phyloP scores from a whole-genome alignment of 1,140 invertebrate genomes.

The Trachymyrmex septentrionalis region DNA sequence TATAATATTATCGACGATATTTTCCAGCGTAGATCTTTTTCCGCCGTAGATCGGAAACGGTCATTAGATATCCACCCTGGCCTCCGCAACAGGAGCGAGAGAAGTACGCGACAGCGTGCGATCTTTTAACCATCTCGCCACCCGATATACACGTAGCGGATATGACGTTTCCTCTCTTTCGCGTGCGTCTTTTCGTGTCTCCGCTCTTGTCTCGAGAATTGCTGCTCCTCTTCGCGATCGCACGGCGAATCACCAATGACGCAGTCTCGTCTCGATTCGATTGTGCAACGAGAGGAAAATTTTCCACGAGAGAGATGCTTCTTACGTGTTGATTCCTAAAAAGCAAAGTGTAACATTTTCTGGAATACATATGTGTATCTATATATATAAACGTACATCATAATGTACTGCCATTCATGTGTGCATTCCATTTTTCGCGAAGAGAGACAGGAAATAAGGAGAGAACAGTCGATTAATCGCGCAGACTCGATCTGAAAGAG shows the following conservation, averaged over 20 bases:
- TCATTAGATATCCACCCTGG: not conserved
- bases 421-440: conserved; percentile 1
- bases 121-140: conserved; percentile 27
- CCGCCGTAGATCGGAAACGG: not conserved
- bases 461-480: conserved; percentile 36
- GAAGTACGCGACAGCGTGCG: conserved; percentile 24
- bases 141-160: conserved; percentile 12
- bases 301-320: conserved; percentile 39
- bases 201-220: conserved; percentile 21
- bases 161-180: conserved; percentile 30
- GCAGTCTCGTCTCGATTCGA: conserved; percentile 5
- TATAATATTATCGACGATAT: conserved; percentile 27
- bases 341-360: conserved; percentile 4
- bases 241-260: conserved; percentile 36
- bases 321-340: conserved; percentile 16
- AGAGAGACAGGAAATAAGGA: conserved; percentile 17
- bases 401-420: not conserved
- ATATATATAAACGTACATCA: not conserved
- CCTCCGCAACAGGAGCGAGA: not conserved
- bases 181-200: conserved; percentile 26
- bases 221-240: conserved; percentile 31
- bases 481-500: conserved; percentile 11
- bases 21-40: conserved; percentile 49
- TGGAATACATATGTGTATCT: not conserved
- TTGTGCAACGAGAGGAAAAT: conserved; percentile 41